Conservation (phyloP, 1,140 invertebrate genomes). For the Bombus ignitus region DNA sequence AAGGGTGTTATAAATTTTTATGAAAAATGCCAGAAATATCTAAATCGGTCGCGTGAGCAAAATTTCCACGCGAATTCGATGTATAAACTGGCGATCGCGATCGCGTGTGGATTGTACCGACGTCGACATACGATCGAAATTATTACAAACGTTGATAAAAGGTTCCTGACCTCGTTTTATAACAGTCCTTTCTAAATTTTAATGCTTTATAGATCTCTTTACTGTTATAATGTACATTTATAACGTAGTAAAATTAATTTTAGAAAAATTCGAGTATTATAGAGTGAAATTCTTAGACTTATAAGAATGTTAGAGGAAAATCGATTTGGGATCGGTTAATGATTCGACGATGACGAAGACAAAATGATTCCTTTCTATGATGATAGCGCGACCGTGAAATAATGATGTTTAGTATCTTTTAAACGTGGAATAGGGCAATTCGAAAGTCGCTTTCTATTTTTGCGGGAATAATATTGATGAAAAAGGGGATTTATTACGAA, state of each 20-base stretch:
- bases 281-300: conserved; percentile 25
- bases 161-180: not conserved
- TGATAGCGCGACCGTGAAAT: not conserved
- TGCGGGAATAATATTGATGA: not conserved
- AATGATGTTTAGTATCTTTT: conserved; percentile 6
- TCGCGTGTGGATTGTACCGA: conserved; percentile 17
- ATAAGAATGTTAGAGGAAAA: conserved; percentile 59
- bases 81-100: conserved; percentile 2
- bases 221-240: not conserved
- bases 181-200: not conserved
- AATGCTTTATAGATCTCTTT: not conserved
- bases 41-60: not conserved
- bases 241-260: too few species aligned
- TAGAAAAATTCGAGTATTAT: not conserved
- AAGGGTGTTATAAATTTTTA: not conserved
- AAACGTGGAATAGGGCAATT: not conserved
- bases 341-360: conserved; percentile 68
- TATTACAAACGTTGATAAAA: not conserved
- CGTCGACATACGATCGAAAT: not conserved
- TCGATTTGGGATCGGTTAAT: conserved; percentile 65
- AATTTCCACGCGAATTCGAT: conserved; percentile 1
- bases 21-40: not conserved
- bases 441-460: not conserved
- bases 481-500: not conserved
- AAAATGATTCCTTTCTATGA: not conserved